Percentiles rank a stretch among this genome's conserved stretches.
These are phyloP conservation scores for Lethrus apterus DNA, from an alignment of 1,140 invertebrate genomes.

Conservation along the genomic window DNA sequence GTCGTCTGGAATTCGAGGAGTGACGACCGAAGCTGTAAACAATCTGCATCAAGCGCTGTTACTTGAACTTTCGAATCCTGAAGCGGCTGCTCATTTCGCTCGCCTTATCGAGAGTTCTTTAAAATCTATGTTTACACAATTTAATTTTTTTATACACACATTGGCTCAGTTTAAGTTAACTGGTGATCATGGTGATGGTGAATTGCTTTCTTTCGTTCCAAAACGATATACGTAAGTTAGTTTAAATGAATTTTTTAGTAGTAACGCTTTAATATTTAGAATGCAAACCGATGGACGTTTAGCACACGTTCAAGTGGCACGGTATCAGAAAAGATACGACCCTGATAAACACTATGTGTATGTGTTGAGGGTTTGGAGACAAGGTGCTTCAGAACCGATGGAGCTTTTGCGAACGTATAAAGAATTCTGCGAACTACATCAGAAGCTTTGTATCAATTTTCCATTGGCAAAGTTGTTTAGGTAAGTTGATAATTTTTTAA, in stretches of 20 bases:
- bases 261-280: conserved; percentile 44
- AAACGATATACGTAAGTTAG: conserved; percentile 81
- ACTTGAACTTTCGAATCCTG: conserved; percentile 78
- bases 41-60: conserved; percentile 89
- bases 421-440: conserved; percentile 94
- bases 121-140: conserved; percentile 84
- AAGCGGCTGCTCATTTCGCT: conserved; percentile 90
- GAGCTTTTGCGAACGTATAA: conserved; percentile 89
- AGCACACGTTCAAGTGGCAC: conserved; percentile 74
- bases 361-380: conserved; percentile 78
- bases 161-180: conserved; percentile 88
- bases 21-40: conserved; percentile 81
- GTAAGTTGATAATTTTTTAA: conserved; percentile 43
- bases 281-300: conserved; percentile 86
- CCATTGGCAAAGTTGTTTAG: conserved; percentile 80
- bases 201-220: conserved; percentile 88
- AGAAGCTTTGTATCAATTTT: conserved; percentile 88
- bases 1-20: conserved; percentile 87
- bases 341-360: conserved; percentile 99
- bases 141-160: conserved; percentile 98
- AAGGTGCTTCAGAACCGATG: conserved; percentile 74
- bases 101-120: conserved; percentile 84
- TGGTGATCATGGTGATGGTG: conserved; percentile 73
- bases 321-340: conserved; percentile 91
- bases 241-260: not conserved